These are phyloP conservation scores for Cybosia mesomella DNA, from an alignment of 2,888 invertebrate species.

Conservation along the genomic window DNA sequence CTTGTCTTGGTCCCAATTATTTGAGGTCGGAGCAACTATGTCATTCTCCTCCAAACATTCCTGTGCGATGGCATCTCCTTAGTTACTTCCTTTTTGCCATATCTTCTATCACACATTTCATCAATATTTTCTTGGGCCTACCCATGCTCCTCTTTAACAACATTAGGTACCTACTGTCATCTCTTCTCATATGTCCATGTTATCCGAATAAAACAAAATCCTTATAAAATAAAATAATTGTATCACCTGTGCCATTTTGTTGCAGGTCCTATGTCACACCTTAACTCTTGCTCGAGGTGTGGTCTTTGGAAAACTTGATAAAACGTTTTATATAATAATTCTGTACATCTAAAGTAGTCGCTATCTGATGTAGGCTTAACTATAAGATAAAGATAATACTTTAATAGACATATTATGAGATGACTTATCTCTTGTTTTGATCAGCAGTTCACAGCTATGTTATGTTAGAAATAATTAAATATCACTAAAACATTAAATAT, in stretches of 20 bases:
- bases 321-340: conserved; percentile 44
- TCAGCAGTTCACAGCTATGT: background rate
- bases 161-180: no score
- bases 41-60: no score
- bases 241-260: conserved; percentile 44
- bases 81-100: no score
- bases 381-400: conserved; percentile 52
- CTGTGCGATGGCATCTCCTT: no score
- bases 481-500: no score
- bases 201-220: no score
- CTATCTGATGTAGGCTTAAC: conserved; percentile 56
- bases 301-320: conserved; percentile 21
- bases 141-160: no score
- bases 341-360: conserved; percentile 42
- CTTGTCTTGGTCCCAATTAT: background rate
- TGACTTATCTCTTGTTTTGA: conserved; percentile 4
- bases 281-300: conserved; percentile 21
- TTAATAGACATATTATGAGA: conserved; percentile 25
- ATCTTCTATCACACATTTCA: no score
- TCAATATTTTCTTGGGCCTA: no score
- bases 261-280: conserved; percentile 10
- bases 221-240: background rate
- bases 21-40: no score
- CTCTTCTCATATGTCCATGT: no score
- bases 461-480: no score